A percentile compares a stretch with the other conserved stretches of the same genome.
These are phyloP conservation scores for Cryptotis parvus DNA, from an alignment of 2,113 vertebrate genomes.

Conservation along the genomic window DNA sequence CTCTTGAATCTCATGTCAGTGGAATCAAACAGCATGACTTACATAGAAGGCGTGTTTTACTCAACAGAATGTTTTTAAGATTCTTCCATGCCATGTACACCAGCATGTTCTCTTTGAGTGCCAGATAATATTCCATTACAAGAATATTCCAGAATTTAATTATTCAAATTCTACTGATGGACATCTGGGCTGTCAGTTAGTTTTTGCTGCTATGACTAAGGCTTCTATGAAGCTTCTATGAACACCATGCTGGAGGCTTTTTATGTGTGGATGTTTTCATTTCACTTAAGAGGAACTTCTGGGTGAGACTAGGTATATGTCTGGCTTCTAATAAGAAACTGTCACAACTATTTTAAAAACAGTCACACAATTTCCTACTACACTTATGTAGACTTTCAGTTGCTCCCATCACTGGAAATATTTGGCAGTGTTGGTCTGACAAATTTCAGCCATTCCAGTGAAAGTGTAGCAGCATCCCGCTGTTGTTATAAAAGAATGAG, in stretches of 20 bases:
- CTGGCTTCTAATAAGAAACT: neutral
- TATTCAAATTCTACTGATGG: neutral
- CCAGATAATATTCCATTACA: neutral
- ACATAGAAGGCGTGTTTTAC: neutral
- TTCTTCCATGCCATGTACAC: neutral
- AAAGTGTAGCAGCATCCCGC: neutral
- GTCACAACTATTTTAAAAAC: neutral
- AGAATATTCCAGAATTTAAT: neutral
- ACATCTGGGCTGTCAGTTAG: neutral
- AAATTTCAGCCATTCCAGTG: neutral
- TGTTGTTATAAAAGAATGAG: neutral
- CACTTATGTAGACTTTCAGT: neutral
- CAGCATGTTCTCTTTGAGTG: neutral
- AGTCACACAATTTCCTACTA: neutral
- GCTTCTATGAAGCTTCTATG: neutral
- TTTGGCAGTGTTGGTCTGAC: neutral
- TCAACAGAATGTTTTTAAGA: neutral
- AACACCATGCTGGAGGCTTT: neutral
- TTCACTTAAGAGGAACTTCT: neutral
- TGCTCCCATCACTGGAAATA: neutral
- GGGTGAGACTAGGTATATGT: neutral
- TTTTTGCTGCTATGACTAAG: neutral
- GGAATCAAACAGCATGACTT: neutral
- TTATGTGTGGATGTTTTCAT: neutral
- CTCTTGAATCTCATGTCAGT: neutral